These are phyloP conservation scores for Paratilapia polleni DNA, from an alignment of 2,113 vertebrate genomes.

Conservation along the genomic window DNA sequence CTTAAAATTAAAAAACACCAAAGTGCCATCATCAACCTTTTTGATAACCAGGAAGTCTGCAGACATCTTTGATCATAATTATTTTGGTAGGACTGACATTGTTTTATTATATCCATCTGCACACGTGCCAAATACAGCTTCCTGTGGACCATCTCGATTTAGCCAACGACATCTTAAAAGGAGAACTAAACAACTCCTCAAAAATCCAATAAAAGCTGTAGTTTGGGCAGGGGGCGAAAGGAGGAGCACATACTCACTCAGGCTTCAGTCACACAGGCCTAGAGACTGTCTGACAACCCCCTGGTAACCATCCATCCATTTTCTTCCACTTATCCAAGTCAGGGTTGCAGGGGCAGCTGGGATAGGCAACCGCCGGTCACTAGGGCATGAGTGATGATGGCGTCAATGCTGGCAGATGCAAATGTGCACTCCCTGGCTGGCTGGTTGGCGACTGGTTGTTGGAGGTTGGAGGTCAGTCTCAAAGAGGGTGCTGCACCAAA, in stretches of 20 bases:
- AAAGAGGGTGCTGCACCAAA: background rate
- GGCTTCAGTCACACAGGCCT: fast-evolving
- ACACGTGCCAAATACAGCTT: background rate
- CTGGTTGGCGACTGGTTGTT: background rate
- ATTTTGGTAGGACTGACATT: too few relatives aligned
- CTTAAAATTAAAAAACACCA: background rate
- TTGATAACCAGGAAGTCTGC: background rate
- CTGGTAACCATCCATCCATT: too few relatives aligned
- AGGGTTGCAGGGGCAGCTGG: too few relatives aligned
- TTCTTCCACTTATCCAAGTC: too few relatives aligned
- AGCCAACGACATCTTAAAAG: too few relatives aligned
- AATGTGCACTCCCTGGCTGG: background rate
- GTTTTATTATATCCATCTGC: background rate
- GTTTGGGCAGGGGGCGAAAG: too few relatives aligned
- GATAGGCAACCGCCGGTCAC: background rate
- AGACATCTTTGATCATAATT: background rate
- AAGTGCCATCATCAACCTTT: background rate
- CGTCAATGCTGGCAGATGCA: too few relatives aligned
- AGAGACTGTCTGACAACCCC: too few relatives aligned
- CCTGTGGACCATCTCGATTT: too few relatives aligned
- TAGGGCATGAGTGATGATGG: too few relatives aligned
- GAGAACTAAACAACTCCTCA: too few relatives aligned
- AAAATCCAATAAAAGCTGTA: too few relatives aligned
- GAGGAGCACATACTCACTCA: background rate
- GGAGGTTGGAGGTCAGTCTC: background rate